Evolutionary conservation across 1,140 invertebrate genomes (phyloP), one percentile per base, ranked within the genome.

Genomic region (Drosophila lowei): DNA sequence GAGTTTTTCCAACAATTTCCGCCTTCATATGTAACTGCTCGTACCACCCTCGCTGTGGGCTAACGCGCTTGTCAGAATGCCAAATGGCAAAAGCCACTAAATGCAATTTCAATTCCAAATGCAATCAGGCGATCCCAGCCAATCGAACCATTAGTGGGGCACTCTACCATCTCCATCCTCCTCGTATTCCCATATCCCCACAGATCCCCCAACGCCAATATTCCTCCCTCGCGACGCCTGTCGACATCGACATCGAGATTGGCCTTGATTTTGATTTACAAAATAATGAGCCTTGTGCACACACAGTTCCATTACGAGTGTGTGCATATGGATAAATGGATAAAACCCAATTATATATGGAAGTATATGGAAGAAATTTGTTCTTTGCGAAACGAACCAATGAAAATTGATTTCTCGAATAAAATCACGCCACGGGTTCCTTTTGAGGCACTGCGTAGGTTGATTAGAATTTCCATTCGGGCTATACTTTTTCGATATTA

Each of bases 261-360:
- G 81, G 81, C 80, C 72, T 85, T 85, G 80, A 85, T 77, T 81
- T 81, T 81, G 73, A 77, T 66, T 80, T 79, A 48, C 50, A 48
- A 49, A 57, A 57, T 68, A 57, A 57, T 48, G 42, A 41, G 49
- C 30, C 41, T 41, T 21, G 15, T 66, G 42, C 3, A 30, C 30
- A 30, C 30, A 43, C 48, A 38, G 49, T 11, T 38, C 28, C 64
- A 54, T 65, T 38, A 53, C 38, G 13, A 30, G 15, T 34, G 18
- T 21, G 5, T 30, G 42, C 34, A 63, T 47, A 44, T 72, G 42
- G 52, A 64, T 72, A 55, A 55, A 53, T 63, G 49, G 44, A 73
- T 73, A 73, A 64, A 57, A 18, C 46, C 58, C 50, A 61, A 41
- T 23, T 42, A 54, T 44, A 30, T 71, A 28, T 18, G 18, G 18